Evolutionary conservation across 2,113 vertebrate genomes (phyloP).

Genomic region (Dolichallabes microphthalmus): DNA sequence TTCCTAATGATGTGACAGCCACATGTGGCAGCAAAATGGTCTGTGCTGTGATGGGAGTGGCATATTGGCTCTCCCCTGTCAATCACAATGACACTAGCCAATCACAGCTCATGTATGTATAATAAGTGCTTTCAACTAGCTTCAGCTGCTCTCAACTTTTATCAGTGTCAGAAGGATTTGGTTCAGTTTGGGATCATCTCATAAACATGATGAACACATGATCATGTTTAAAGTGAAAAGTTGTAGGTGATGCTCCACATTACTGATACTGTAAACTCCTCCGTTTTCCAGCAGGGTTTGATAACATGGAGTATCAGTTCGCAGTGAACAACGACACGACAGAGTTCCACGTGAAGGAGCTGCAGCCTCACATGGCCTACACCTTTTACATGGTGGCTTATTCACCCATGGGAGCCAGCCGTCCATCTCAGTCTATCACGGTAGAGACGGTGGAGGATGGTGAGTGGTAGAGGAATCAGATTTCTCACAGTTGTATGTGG

Average conservation of each 20-base stretch:
- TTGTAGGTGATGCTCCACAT: too few relatives aligned
- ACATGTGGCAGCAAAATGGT: neutral
- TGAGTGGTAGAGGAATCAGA: conserved; percentile 60
- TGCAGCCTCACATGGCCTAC: conserved; percentile 89
- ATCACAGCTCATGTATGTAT: neutral
- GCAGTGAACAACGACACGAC: conserved; percentile 96
- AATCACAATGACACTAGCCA: neutral
- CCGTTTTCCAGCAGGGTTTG: conserved; percentile 62
- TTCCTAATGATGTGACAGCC: neutral
- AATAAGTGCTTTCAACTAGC: neutral
- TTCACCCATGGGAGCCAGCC: conserved; percentile 90
- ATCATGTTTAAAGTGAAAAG: neutral
- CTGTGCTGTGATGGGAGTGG: neutral
- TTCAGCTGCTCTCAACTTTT: neutral
- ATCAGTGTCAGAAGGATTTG: neutral
- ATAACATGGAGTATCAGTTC: conserved; percentile 94
- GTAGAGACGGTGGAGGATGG: conserved; percentile 91
- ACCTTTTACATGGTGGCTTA: conserved; percentile 95
- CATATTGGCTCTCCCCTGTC: neutral
- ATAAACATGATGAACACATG: too few relatives aligned
- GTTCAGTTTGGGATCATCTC: neutral
- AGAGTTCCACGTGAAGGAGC: conserved; percentile 88
- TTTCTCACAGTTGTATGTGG: neutral
- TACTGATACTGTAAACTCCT: neutral
- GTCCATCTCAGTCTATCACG: conserved; percentile 78